Evolutionary conservation across 2,113 vertebrate species (phyloP).

Genomic region (Catharus fuscescens): DNA sequence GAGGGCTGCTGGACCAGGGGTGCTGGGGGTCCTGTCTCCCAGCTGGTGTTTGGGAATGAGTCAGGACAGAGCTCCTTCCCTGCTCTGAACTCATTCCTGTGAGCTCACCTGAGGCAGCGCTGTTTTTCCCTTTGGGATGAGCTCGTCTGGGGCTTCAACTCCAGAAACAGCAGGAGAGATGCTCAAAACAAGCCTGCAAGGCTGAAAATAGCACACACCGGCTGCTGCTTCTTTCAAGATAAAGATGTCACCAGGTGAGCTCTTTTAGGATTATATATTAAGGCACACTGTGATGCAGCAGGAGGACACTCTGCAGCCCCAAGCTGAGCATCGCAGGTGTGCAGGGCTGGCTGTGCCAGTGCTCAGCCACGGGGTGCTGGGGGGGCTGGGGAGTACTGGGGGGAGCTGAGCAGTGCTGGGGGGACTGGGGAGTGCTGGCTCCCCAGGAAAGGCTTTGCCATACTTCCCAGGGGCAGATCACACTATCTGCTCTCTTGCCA

Average conservation of each 20-base stretch:
- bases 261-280: background rate
- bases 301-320: background rate
- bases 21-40: background rate
- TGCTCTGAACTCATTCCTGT: background rate
- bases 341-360: accelerated
- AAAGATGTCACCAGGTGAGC: constrained; percentile 31
- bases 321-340: accelerated
- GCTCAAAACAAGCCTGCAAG: background rate
- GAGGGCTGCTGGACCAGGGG: background rate
- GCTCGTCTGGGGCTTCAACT: background rate
- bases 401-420: no score
- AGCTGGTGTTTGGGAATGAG: no score
- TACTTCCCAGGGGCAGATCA: background rate
- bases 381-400: accelerated
- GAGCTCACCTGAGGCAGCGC: accelerated
- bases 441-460: background rate
- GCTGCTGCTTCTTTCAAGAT: background rate
- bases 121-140: background rate
- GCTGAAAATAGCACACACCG: background rate
- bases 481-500: background rate
- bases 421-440: background rate
- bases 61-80: background rate
- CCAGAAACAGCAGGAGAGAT: background rate
- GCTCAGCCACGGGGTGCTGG: accelerated
- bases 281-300: background rate